phyloP scores from a whole-genome alignment of 2,888 invertebrate species.

The Cancer borealis region DNA sequence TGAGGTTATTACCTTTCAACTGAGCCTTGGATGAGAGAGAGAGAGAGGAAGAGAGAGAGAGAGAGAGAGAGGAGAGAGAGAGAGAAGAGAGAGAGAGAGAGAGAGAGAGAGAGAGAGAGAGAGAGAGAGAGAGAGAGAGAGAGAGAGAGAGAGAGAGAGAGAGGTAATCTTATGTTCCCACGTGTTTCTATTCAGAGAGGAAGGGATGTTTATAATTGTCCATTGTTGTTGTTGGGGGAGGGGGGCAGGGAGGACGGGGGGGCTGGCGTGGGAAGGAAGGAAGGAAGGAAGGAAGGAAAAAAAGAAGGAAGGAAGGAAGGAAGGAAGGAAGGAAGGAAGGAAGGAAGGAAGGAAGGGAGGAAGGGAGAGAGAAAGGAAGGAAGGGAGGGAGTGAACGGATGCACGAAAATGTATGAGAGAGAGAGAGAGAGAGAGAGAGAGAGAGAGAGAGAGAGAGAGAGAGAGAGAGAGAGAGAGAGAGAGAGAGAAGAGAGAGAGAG shows the following conservation, averaged over 20 bases:
- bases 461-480: slow-evolving; percentile 15
- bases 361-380: too few species aligned
- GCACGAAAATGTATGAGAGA: neutral
- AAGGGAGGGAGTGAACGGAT: too few species aligned
- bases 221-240: neutral
- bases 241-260: neutral
- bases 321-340: too few species aligned
- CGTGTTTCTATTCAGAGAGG: neutral
- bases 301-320: neutral
- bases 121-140: neutral
- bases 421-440: too few species aligned
- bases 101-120: neutral
- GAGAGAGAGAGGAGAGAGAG: too few species aligned
- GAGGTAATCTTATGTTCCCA: neutral
- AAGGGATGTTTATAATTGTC: neutral
- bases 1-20: too few species aligned
- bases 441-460: neutral
- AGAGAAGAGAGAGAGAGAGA: neutral
- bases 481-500: neutral
- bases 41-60: too few species aligned
- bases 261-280: neutral
- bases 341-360: too few species aligned
- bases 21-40: too few species aligned
- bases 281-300: neutral
- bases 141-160: neutral